phyloP scores from a whole-genome alignment of 2,113 vertebrate species.

The Rousettus leschenaultii region DNA sequence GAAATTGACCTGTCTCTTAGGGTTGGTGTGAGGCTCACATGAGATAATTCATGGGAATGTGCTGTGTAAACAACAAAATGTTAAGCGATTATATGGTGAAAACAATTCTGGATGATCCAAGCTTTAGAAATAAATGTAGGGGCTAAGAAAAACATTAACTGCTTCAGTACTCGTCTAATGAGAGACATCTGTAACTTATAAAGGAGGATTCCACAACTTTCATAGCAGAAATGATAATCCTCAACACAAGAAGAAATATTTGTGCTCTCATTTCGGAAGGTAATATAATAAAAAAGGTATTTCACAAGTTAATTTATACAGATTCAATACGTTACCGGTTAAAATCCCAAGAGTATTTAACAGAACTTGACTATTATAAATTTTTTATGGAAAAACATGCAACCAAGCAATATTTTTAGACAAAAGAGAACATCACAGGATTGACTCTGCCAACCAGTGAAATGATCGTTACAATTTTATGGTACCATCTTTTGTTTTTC shows the following conservation, averaged over 20 bases:
- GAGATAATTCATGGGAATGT: background rate
- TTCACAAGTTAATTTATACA: slow-evolving; percentile 11
- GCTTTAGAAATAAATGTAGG: background rate
- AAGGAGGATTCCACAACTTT: background rate
- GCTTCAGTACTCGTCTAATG: background rate
- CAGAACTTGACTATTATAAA: background rate
- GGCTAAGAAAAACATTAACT: background rate
- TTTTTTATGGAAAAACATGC: background rate
- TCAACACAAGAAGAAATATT: background rate
- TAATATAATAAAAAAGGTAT: background rate
- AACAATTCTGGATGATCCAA: background rate
- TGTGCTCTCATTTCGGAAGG: background rate
- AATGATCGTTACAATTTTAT: background rate
- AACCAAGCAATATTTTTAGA: background rate
- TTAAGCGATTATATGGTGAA: slow-evolving; percentile 4
- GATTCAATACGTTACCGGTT: background rate
- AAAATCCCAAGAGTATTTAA: background rate
- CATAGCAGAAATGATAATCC: background rate
- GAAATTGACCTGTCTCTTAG: background rate
- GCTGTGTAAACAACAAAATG: background rate
- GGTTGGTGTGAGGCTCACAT: background rate
- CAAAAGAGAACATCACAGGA: background rate
- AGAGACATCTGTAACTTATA: background rate
- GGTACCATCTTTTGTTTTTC: background rate
- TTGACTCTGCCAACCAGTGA: slow-evolving; percentile 16